Percentiles rank a stretch among this genome's conserved stretches.
phyloP scores from a whole-genome alignment of 2,888 invertebrate genomes.

The Idaea aversata region DNA sequence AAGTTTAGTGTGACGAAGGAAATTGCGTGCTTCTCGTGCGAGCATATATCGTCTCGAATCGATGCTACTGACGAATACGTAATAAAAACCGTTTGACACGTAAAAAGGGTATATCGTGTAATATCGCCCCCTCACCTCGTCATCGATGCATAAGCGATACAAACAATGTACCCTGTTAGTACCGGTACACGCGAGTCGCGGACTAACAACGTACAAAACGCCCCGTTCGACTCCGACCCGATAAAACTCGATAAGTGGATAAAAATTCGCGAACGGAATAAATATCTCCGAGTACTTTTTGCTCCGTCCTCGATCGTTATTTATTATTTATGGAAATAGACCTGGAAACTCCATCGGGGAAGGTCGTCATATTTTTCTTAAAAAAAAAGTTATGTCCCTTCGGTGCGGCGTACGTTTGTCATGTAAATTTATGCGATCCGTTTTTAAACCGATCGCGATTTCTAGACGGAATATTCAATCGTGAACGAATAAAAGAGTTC shows the following conservation, averaged over 20 bases:
- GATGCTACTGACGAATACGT: background rate
- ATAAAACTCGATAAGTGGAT: slow-evolving; percentile 69
- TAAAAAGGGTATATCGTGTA: background rate
- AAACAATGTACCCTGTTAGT: slow-evolving; percentile 12
- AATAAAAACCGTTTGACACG: background rate
- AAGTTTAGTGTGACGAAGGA: background rate
- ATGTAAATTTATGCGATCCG: slow-evolving; percentile 78
- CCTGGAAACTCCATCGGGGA: slow-evolving; percentile 70
- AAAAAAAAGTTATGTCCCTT: slow-evolving; percentile 71
- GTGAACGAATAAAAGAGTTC: slow-evolving; percentile 49
- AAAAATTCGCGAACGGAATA: slow-evolving; percentile 71
- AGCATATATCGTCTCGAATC: background rate
- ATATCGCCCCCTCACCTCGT: slow-evolving; percentile 10
- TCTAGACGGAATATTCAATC: slow-evolving; percentile 71
- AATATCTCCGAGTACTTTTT: slow-evolving; percentile 71
- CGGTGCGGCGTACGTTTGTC: slow-evolving; percentile 64
- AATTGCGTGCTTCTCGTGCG: background rate
- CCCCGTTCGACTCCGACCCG: slow-evolving; percentile 20
- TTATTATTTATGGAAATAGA: slow-evolving; percentile 80
- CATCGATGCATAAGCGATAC: slow-evolving; percentile 21
- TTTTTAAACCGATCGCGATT: slow-evolving; percentile 74
- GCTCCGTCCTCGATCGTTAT: slow-evolving; percentile 72
- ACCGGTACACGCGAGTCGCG: background rate
- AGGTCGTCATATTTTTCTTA: slow-evolving; percentile 78
- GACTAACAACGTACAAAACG: slow-evolving; percentile 17